Conservation (phyloP, 2,888 invertebrate species). For the Synanthedon myopaeformis region DNA sequence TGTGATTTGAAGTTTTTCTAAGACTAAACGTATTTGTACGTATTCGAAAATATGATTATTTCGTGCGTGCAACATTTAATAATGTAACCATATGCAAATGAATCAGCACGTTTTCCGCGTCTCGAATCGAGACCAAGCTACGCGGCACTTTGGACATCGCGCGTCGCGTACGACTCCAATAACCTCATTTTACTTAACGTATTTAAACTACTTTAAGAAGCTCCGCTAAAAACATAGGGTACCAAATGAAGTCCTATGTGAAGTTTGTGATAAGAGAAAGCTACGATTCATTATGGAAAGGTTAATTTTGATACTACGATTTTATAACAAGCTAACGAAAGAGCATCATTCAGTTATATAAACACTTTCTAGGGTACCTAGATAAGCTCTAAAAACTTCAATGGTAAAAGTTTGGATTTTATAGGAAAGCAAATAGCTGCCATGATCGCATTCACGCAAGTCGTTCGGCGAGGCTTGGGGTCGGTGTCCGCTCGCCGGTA, state of each 20-base stretch:
- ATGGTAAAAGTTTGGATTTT: conserved; percentile 21
- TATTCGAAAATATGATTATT: conserved; percentile 3
- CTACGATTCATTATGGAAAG: conserved; percentile 57
- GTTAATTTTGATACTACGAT: conserved; percentile 54
- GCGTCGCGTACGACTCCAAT: conserved; percentile 34
- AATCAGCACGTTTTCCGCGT: conserved; percentile 63
- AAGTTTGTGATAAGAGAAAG: conserved; percentile 63
- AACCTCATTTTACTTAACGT: conserved; percentile 48
- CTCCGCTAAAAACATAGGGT: conserved; percentile 24
- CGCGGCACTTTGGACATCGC: conserved; percentile 57
- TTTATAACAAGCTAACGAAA: conserved; percentile 34
- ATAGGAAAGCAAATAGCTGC: conserved; percentile 63
- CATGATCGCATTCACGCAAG: conserved; percentile 70
- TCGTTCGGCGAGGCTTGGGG: conserved; percentile 72
- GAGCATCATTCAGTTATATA: conserved; percentile 42
- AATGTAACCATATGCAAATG: conserved; percentile 56
- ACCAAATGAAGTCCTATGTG: conserved; percentile 25
- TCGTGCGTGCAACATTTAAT: conserved; percentile 15
- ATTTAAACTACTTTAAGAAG: conserved; percentile 19
- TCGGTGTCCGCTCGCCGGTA: conserved; percentile 76
- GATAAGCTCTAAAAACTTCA: conserved; percentile 10
- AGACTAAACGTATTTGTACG: too few relatives aligned
- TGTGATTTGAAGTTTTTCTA: too few relatives aligned
- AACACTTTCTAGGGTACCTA: conserved; percentile 24
- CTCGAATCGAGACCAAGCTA: conserved; percentile 54